These are phyloP conservation scores for Leucophenga montana DNA, from an alignment of 2,888 invertebrate genomes.

Conservation along the genomic window DNA sequence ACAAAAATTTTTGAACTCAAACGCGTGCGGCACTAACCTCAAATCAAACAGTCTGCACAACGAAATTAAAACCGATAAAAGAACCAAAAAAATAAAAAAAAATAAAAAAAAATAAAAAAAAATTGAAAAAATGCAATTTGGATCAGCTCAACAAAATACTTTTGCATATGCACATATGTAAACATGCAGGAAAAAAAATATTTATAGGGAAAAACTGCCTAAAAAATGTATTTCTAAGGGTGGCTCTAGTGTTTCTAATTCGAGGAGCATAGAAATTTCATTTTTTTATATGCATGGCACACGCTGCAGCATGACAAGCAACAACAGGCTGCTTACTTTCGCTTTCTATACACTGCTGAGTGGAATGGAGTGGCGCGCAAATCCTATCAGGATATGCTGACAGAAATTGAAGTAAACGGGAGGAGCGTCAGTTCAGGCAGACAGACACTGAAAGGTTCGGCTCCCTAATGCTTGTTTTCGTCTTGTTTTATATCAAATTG, in stretches of 20 bases:
- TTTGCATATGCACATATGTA: slow-evolving; percentile 43
- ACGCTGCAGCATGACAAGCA: slow-evolving; percentile 7
- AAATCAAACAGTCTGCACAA: slow-evolving; percentile 15
- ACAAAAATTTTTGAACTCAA: slow-evolving; percentile 7
- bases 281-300: slow-evolving; percentile 41
- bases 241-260: neutral
- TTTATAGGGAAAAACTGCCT: neutral
- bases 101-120: neutral
- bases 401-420: neutral
- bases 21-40: slow-evolving; percentile 30
- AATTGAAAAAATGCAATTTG: slow-evolving; percentile 16
- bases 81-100: neutral
- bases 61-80: neutral
- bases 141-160: neutral
- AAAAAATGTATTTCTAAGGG: slow-evolving; percentile 9
- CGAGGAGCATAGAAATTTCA: slow-evolving; percentile 48
- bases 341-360: neutral
- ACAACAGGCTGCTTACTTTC: slow-evolving; percentile 44
- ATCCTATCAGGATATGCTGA: slow-evolving; percentile 14
- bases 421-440: slow-evolving; percentile 3
- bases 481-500: slow-evolving; percentile 57
- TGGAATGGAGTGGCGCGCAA: neutral
- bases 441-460: neutral
- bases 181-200: slow-evolving; percentile 35
- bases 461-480: neutral